phyloP scores from a whole-genome alignment of 2,797 vertebrate species.

The Apogon hyalosoma region DNA sequence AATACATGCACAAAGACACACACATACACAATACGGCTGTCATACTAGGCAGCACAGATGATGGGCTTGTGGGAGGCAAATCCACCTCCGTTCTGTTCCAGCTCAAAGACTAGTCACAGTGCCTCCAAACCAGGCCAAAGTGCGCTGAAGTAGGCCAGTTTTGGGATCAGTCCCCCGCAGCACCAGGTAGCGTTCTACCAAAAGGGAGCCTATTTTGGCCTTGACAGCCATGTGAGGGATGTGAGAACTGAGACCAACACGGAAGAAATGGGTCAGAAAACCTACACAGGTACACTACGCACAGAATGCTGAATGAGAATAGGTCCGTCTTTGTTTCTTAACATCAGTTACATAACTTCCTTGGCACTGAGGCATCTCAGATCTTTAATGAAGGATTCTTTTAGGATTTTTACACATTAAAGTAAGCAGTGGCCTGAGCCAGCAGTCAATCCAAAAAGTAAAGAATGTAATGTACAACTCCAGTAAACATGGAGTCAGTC shows the following conservation, averaged over 20 bases:
- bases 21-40: conserved; percentile 48
- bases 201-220: conserved; percentile 20
- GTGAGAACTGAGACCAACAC: conserved; percentile 4
- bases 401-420: too few relatives aligned
- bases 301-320: too few relatives aligned
- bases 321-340: too few relatives aligned
- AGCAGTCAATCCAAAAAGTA: too few relatives aligned
- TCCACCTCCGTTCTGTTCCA: conserved; percentile 75
- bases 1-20: conserved; percentile 29
- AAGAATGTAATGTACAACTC: too few relatives aligned
- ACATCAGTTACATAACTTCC: too few relatives aligned
- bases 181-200: conserved; percentile 2
- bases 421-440: too few relatives aligned
- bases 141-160: conserved; percentile 55
- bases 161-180: conserved; percentile 31
- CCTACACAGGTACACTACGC: too few relatives aligned
- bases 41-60: conserved; percentile 70
- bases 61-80: conserved; percentile 76
- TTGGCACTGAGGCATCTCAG: too few relatives aligned
- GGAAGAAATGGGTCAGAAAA: too few relatives aligned
- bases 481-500: too few relatives aligned
- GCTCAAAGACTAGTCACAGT: conserved; percentile 67
- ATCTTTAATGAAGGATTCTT: too few relatives aligned
- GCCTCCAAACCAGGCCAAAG: conserved; percentile 63
- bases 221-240: conserved; percentile 13